Base-by-base conservation (phyloP, 2,888 invertebrate genomes). In the Iphiclides podalirius region DNA sequence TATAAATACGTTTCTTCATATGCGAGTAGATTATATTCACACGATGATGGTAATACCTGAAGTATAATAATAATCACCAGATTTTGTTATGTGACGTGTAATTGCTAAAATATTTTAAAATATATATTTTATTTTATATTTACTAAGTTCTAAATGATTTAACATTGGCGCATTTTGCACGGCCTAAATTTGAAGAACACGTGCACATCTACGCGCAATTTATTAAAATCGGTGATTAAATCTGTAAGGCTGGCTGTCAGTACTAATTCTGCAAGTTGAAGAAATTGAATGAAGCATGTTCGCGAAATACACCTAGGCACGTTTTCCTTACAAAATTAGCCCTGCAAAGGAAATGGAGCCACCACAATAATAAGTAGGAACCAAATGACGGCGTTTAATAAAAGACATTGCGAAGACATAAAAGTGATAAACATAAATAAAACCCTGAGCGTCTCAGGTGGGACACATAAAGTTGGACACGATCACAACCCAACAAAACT, bases 381-480 rank as follows among this genome's bases (percentile, higher is more conserved):
- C 13, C 16, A 14, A 44, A 36, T 7, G 11, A 35, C 16, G 13
- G 26, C n/a, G 15, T 34, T 26, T 35, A 37, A 4, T 36, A 46
- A 31, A 54, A 57, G 45, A 55, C 51, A 51, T 52, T 46, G 57
- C 57, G 53, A 53, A 53, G 46, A 36, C 53, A 47, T 47, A 56
- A 55, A 59, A 51, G 52, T 46, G 42, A 39, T 40, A 48, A 52
- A 49, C 38, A 52, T 49, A 65, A 60, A 70, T 64, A 65, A 63
- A 58, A 67, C 54, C 62, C 53, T 61, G 53, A 63, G 57, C 64
- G 54, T 57, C 69, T 71, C 66, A 69, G 71, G 70, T 71, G 64
- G 60, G 57, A 26, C 40, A 49, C 71, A 79, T 77, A 78, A 77
- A 80, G 70, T 65, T 66, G 60, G 52, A 60, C 54, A 66, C 62